Base-by-base conservation (phyloP, 2,797 vertebrate species). In the Netta rufina region DNA sequence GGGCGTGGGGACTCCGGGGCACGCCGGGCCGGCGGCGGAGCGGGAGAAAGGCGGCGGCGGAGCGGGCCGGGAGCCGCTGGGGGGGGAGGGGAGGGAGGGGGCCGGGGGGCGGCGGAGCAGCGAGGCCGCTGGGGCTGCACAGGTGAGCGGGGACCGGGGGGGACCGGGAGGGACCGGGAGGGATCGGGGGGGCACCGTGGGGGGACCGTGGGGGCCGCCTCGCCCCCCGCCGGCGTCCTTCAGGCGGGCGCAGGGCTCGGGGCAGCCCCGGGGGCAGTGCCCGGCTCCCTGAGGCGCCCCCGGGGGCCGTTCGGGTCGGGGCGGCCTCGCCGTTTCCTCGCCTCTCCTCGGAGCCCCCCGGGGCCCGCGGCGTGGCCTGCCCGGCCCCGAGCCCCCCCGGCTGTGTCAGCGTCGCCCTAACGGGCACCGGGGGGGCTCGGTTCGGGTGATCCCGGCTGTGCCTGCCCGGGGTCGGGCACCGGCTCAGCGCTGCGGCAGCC, bases 1-100 rank as follows among this genome's bases (percentile, higher is more conserved):
- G 82, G 77, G 86, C 36, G 66, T 39, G 47, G 61, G 72, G 84
- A 89, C 84, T 93, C 91, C 51, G 77, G 80, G 76, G 69, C 65
- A 65, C 69, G 60, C 88, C 45, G 58, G 61, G 90, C 84, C 60
- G 66, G 90, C 36, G 57, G 75, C 39, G 36, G 80, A 77, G 82
- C 75, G 47, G 54, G 71, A 89, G 88, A 84, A 82, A 88, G 61
- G 76, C 67, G 76, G 54, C 51, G 71, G 73, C 66, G 33, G 81
- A 93, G 82, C 72, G 56, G 56, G 89, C 89, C 51, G 66, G 76
- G 76, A 24, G 77, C 56, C 64, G 77, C 45, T 65, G 58, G 60
- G 76, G 81, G 70, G 75, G 70, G 91, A 16, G 54, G 66, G 67
- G 80, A 12, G 57, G 54, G 27, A 39, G 71, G 70, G 54, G 74